Conservation (phyloP, 2,888 invertebrate genomes). For the Synergus japonicus region DNA sequence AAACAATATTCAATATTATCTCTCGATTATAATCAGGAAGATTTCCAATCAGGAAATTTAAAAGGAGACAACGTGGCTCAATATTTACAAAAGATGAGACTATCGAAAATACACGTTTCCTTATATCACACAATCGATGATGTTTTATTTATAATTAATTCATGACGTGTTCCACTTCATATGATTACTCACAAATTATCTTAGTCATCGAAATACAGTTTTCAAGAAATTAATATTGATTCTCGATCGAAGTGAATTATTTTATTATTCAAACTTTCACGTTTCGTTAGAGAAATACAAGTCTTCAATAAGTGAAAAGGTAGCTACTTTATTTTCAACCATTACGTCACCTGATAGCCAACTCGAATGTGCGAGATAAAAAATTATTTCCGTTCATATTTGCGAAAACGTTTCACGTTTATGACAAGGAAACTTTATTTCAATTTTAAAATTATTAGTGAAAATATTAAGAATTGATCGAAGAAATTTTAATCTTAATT, state of each 20-base stretch:
- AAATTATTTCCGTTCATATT: background rate
- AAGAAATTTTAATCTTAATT: background rate
- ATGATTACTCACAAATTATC: background rate
- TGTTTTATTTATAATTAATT: background rate
- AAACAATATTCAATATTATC: too few species aligned
- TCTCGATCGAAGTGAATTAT: background rate
- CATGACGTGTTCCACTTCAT: background rate
- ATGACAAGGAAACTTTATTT: background rate
- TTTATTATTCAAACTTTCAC: background rate
- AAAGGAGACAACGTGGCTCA: background rate
- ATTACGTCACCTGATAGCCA: constrained; percentile 9
- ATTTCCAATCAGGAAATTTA: background rate
- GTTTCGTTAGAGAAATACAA: background rate
- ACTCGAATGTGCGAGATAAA: constrained; percentile 2
- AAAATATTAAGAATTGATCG: too few species aligned
- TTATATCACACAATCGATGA: background rate
- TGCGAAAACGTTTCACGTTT: background rate
- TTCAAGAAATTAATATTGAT: background rate
- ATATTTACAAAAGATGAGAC: background rate
- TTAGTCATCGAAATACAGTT: background rate
- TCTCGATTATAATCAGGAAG: background rate
- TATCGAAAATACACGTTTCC: background rate
- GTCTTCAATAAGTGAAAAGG: background rate
- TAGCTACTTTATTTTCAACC: background rate
- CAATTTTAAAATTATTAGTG: background rate